Percentiles rank a stretch among this genome's conserved stretches.
Evolutionary conservation across 1,140 invertebrate species (phyloP).

Genomic region (Bombus affinis): DNA sequence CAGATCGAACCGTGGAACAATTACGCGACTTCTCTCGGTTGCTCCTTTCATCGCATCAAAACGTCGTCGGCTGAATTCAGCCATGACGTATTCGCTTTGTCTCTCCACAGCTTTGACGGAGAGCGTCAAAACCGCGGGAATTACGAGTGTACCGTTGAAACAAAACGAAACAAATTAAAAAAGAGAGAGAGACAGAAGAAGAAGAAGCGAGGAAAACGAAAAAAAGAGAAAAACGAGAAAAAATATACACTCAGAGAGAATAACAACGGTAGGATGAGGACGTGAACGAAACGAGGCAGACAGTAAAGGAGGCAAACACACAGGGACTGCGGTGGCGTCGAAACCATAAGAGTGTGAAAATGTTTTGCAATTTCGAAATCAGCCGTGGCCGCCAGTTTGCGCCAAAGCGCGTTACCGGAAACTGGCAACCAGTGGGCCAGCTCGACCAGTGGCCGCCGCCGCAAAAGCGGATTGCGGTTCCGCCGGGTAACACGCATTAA

Average conservation of each 20-base stretch:
- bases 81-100: constrained; percentile 2
- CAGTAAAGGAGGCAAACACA: constrained; percentile 2
- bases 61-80: constrained; percentile 17
- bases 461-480: constrained; percentile 78
- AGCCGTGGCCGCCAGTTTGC: constrained; percentile 71
- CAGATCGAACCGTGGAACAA: background rate
- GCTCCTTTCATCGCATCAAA: constrained; percentile 14
- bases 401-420: constrained; percentile 78
- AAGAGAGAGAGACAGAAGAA: background rate
- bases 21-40: constrained; percentile 2
- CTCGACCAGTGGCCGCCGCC: constrained; percentile 69
- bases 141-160: constrained; percentile 31
- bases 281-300: background rate
- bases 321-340: constrained; percentile 56
- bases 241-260: background rate
- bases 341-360: constrained; percentile 81
- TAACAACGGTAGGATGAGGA: constrained; percentile 4
- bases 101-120: constrained; percentile 36
- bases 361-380: constrained; percentile 82
- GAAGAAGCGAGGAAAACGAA: background rate
- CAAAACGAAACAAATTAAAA: constrained; percentile 36
- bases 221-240: constrained; percentile 35
- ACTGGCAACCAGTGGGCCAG: constrained; percentile 68
- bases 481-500: constrained; percentile 65
- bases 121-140: constrained; percentile 38